Conservation (phyloP, 2,797 vertebrate species). For the Chiroxiphia lanceolata region DNA sequence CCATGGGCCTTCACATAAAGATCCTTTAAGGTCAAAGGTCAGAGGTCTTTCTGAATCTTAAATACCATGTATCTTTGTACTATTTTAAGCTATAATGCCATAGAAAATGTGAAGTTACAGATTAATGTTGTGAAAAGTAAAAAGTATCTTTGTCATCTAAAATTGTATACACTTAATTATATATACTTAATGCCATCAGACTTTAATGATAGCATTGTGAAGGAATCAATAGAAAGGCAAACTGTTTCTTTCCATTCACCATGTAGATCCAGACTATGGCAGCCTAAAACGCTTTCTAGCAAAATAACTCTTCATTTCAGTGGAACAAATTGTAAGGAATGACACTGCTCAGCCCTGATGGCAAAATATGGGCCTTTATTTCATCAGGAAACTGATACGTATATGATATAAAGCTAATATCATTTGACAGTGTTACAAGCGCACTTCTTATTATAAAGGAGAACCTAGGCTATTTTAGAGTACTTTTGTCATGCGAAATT, state of each 20-base stretch:
- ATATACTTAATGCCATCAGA: neutral
- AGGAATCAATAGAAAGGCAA: neutral
- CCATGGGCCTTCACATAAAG: slow-evolving; percentile 58
- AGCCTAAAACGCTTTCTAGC: neutral
- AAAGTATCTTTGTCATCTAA: neutral
- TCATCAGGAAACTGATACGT: neutral
- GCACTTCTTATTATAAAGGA: neutral
- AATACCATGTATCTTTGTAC: slow-evolving; percentile 55
- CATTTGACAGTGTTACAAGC: neutral
- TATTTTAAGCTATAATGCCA: slow-evolving; percentile 49
- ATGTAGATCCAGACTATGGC: neutral
- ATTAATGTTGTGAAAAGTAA: neutral
- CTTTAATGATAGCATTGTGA: neutral
- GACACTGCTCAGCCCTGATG: neutral
- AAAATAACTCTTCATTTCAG: neutral
- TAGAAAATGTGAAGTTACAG: neutral
- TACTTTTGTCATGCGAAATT: neutral
- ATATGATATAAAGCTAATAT: neutral
- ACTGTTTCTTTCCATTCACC: neutral
- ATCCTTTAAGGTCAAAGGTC: slow-evolving; percentile 72
- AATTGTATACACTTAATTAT: neutral
- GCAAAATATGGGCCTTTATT: neutral
- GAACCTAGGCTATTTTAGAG: neutral
- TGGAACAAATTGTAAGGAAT: neutral
- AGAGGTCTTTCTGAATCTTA: slow-evolving; percentile 66